Evolutionary conservation across 2,797 vertebrate genomes (phyloP), one percentile per base, ranked within the genome.

Genomic region (Lagodon rhomboides): DNA sequence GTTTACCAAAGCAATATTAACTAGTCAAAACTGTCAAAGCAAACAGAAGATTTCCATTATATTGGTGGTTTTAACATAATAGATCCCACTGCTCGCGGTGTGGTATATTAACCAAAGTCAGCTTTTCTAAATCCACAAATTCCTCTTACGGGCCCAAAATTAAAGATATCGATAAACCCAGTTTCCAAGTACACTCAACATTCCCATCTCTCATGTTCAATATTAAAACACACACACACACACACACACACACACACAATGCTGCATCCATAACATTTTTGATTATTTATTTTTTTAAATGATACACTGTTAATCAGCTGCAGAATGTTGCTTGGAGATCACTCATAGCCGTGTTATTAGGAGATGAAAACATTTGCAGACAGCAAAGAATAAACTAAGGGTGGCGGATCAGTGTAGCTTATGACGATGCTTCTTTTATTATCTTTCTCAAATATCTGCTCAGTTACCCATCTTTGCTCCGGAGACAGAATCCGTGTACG

Each of bases 401-500:
- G 20, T n/a, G 44, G 25, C 47, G 3, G 44, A 74, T 38, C 53
- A 25, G 3, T 49, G 41, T 17, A 8, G 15, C 22, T 5, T 12
- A 38, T 60, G 18, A 13, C 46, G n/a, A 44, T 22, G 34, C 0
- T 43, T 38, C 12, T 49, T 54, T 5, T 41, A 67, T 56, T 7
- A 67, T 60, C 41, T 54, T 23, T 17, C 61, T 71, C 43, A 47
- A 27, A 22, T 59, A 60, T 49, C 54, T 27, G 65, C 16, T 73
- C 51, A 59, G n/a, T 73, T 47, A 54, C n/a, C 12, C n/a, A 13
- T 22, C 20, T 41, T 38, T 56, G 22, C 44, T 50, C 18, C 44
- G 4, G 10, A 16, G 6, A 51, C 20, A 47, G 18, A 30, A 12
- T 27, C 8, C 12, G 12, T 51, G 58, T 16, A 58, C 0, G 1